Evolutionary conservation across 2,888 invertebrate genomes (phyloP).

Genomic region (Sarcophaga variegata): DNA sequence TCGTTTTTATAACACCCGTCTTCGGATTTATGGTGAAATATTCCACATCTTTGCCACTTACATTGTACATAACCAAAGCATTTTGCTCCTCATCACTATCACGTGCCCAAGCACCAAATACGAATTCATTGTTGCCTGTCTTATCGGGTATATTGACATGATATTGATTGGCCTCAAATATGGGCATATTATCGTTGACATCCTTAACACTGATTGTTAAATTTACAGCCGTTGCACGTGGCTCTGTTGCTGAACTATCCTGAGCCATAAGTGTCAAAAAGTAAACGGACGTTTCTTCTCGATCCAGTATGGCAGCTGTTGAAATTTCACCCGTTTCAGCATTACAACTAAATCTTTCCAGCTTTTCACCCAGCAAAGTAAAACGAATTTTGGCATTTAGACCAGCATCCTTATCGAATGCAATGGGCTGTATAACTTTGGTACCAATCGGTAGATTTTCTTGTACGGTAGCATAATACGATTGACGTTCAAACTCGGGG

Average conservation of each 20-base stretch:
- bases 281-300: constrained; percentile 90
- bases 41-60: constrained; percentile 89
- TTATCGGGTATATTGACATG: constrained; percentile 92
- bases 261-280: constrained; percentile 93
- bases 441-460: constrained; percentile 93
- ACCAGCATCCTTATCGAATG: constrained; percentile 91
- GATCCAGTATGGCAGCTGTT: constrained; percentile 88
- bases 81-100: constrained; percentile 93
- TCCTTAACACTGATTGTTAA: constrained; percentile 90
- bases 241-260: constrained; percentile 93
- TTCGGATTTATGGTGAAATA: constrained; percentile 90
- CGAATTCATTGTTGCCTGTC: constrained; percentile 91
- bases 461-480: constrained; percentile 89
- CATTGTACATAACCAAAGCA: constrained; percentile 89
- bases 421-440: constrained; percentile 89
- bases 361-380: constrained; percentile 90
- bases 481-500: constrained; percentile 92
- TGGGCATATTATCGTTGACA: constrained; percentile 93
- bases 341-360: constrained; percentile 91
- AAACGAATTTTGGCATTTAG: constrained; percentile 94
- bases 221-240: constrained; percentile 91
- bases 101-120: constrained; percentile 93
- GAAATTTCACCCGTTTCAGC: constrained; percentile 90
- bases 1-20: constrained; percentile 94
- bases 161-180: constrained; percentile 88